Evolutionary conservation across 2,888 invertebrate species (phyloP).

Genomic region (Halictus quadricinctus): DNA sequence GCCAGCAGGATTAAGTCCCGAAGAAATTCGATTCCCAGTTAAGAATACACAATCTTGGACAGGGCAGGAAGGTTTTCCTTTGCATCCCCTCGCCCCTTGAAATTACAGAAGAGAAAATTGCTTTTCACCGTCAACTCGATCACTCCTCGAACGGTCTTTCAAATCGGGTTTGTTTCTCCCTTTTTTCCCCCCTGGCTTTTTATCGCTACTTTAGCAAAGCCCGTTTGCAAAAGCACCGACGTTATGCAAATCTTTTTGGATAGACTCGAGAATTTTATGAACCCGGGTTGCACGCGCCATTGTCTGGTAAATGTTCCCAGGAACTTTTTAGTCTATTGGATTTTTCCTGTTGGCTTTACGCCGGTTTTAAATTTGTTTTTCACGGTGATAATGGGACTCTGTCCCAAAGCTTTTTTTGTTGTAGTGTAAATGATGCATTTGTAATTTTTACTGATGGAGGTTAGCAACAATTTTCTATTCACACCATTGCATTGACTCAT

Average conservation of each 20-base stretch:
- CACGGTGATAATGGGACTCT: too few species aligned
- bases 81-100: conserved; percentile 33
- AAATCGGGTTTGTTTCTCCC: conserved; percentile 12
- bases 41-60: conserved; percentile 38
- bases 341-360: neutral
- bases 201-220: neutral
- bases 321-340: neutral
- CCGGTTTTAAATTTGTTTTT: neutral
- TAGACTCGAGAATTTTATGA: neutral
- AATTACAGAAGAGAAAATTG: conserved; percentile 46
- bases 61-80: conserved; percentile 9
- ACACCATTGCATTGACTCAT: too few species aligned
- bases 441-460: neutral
- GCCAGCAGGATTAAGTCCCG: neutral
- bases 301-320: neutral
- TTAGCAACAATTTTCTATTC: too few species aligned
- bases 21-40: conserved; percentile 43
- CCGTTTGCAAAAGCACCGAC: neutral
- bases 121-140: conserved; percentile 27
- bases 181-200: neutral
- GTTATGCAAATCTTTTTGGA: neutral
- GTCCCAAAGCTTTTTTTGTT: neutral
- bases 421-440: neutral
- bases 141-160: conserved; percentile 37
- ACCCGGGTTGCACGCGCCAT: neutral